A percentile compares a stretch with the other conserved stretches of the same genome.
phyloP scores from a whole-genome alignment of 2,113 vertebrate genomes.

The Hyla sarda region DNA sequence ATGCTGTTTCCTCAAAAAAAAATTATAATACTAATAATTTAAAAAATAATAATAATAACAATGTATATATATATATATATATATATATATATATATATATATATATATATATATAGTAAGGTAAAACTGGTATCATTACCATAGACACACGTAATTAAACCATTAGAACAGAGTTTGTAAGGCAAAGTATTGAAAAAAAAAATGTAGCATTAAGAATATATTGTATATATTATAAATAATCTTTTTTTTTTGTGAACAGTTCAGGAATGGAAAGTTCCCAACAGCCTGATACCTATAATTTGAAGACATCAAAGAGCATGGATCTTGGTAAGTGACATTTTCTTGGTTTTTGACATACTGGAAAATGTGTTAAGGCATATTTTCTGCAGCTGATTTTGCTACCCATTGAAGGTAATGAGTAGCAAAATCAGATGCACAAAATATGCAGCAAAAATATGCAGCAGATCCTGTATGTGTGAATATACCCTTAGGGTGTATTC shows the following conservation, averaged over 20 bases:
- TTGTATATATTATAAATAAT: neutral
- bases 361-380: too few relatives aligned
- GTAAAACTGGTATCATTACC: neutral
- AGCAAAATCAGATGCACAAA: too few relatives aligned
- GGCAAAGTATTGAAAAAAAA: neutral
- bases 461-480: too few relatives aligned
- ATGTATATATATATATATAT: too few relatives aligned
- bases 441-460: too few relatives aligned
- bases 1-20: neutral
- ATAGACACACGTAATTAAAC: neutral
- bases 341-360: neutral
- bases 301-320: constrained; percentile 97
- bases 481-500: too few relatives aligned
- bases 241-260: constrained; percentile 64
- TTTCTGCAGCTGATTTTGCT: too few relatives aligned
- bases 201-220: neutral
- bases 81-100: too few relatives aligned
- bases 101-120: too few relatives aligned
- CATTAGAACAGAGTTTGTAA: neutral
- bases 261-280: constrained; percentile 69
- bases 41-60: too few relatives aligned
- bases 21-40: too few relatives aligned
- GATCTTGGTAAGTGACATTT: constrained; percentile 85
- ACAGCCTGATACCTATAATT: constrained; percentile 83
- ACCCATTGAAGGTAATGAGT: too few relatives aligned